Percentiles rank a stretch among this genome's conserved stretches.
Conservation (phyloP, 1,140 invertebrate genomes). For the Leptoteleia sp. region DNA sequence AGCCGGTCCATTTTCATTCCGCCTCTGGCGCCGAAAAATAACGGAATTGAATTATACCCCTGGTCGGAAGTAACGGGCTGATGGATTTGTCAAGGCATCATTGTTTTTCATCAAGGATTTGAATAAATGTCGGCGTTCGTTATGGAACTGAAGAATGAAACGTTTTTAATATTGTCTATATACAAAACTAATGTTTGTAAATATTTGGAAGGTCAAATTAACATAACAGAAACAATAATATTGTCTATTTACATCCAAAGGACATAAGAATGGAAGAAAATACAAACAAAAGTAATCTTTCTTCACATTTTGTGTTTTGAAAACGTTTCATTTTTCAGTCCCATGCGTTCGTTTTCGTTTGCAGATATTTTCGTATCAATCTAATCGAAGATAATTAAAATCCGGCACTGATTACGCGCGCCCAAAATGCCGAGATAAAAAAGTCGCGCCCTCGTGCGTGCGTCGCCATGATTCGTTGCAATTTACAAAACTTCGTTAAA, state of each 20-base stretch:
- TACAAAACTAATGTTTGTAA: too few species aligned
- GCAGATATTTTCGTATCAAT: too few species aligned
- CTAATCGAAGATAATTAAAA: slow-evolving; percentile 12
- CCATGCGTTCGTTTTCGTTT: too few species aligned
- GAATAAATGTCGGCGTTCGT: slow-evolving; percentile 1
- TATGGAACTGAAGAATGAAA: too few species aligned
- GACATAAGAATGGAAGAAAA: too few species aligned
- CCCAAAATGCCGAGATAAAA: slow-evolving; percentile 18
- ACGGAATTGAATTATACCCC: slow-evolving; percentile 38
- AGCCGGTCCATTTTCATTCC: slow-evolving; percentile 21
- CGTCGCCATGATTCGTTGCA: slow-evolving; percentile 26
- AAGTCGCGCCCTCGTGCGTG: slow-evolving; percentile 11
- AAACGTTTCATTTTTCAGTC: too few species aligned
- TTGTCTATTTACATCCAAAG: too few species aligned
- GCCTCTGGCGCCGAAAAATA: slow-evolving; percentile 29
- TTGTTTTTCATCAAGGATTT: slow-evolving; percentile 25
- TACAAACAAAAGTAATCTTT: too few species aligned
- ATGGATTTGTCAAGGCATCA: slow-evolving; percentile 3
- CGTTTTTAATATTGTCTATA: too few species aligned
- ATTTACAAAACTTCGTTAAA: slow-evolving; percentile 48
- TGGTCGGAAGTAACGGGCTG: neutral
- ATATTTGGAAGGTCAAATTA: too few species aligned
- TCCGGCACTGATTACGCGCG: slow-evolving; percentile 4
- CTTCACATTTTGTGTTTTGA: too few species aligned
- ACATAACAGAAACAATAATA: too few species aligned